Conservation (phyloP, 2,113 vertebrate genomes). For the Taurulus bubalis region DNA sequence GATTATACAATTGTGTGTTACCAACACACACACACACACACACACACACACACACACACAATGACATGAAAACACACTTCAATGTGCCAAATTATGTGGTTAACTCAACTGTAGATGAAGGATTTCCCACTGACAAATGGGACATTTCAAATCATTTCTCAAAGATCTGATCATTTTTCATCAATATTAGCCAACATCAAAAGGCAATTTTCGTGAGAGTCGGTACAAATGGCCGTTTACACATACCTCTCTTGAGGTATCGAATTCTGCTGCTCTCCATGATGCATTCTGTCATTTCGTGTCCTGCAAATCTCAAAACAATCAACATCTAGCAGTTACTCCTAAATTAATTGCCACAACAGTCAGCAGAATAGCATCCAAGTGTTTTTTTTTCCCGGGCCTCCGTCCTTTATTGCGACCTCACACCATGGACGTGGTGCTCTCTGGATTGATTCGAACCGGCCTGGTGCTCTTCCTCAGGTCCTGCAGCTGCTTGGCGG, state of each 20-base stretch:
- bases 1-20: neutral
- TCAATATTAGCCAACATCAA: neutral
- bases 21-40: too few species aligned
- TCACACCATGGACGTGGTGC: conserved; percentile 93
- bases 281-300: neutral
- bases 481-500: conserved; percentile 97
- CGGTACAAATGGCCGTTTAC: neutral
- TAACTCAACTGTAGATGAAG: neutral
- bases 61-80: neutral
- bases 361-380: neutral
- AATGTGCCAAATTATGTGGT: too few species aligned
- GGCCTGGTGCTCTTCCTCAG: conserved; percentile 90
- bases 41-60: too few species aligned
- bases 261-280: neutral
- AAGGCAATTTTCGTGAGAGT: neutral
- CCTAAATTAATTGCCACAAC: conserved; percentile 9
- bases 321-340: neutral
- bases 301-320: conserved; percentile 9
- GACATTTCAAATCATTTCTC: neutral
- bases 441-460: conserved; percentile 93
- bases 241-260: neutral
- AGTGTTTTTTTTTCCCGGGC: neutral
- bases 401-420: neutral
- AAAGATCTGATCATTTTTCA: neutral
- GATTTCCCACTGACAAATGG: neutral